Conservation (phyloP, 2,888 invertebrate genomes). For the Limnephilus auricula region DNA sequence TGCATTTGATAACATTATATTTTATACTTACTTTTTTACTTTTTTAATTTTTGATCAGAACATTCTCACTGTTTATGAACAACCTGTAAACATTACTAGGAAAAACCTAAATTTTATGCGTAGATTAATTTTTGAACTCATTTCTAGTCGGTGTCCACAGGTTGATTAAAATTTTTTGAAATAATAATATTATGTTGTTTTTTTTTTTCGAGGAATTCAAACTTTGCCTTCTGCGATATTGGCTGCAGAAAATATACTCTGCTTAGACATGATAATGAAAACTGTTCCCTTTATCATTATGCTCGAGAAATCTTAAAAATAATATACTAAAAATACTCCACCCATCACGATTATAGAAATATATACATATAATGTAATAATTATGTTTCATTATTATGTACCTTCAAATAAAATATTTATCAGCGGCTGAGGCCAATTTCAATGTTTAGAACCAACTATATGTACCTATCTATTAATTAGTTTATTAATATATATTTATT, state of each 20-base stretch:
- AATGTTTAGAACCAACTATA: too few relatives aligned
- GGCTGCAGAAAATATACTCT: neutral
- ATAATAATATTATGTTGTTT: neutral
- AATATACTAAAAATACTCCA: neutral
- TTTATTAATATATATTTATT: too few relatives aligned
- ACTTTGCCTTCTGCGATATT: neutral
- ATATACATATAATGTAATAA: too few relatives aligned
- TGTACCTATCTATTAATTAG: too few relatives aligned
- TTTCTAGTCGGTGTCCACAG: neutral
- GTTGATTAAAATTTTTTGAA: neutral
- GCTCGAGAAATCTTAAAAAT: neutral
- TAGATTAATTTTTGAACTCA: neutral
- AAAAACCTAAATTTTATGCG: neutral
- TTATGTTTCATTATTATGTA: too few relatives aligned
- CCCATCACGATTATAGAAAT: neutral
- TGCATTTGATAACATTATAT: neutral
- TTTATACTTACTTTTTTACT: neutral
- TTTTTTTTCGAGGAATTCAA: neutral
- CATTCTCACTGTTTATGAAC: neutral
- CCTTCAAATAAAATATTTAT: too few relatives aligned
- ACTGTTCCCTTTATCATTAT: neutral
- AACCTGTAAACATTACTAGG: neutral
- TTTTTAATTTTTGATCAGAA: conserved; percentile 27
- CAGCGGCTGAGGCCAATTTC: too few relatives aligned
- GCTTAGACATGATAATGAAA: neutral